These are phyloP conservation scores for Luscinia megarhynchos DNA, from an alignment of 2,797 vertebrate genomes.

Conservation along the genomic window DNA sequence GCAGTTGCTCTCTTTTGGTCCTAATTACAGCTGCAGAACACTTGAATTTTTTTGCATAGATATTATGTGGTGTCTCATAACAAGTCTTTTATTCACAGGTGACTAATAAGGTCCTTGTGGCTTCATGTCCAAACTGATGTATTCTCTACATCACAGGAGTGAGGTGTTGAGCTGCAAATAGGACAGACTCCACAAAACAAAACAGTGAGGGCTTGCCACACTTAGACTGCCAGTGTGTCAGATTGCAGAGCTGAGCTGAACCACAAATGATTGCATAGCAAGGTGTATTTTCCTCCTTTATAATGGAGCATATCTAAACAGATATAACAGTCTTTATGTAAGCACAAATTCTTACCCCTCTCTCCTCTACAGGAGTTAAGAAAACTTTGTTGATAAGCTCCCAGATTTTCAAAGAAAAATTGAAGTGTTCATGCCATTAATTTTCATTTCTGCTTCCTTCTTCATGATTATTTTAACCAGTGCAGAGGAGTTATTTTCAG, in stretches of 20 bases:
- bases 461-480: slow-evolving; percentile 9
- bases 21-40: not conserved
- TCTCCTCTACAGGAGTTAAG: not conserved
- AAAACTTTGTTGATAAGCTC: not conserved
- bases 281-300: not conserved
- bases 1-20: not conserved
- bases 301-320: not conserved
- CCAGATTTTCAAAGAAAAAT: not conserved
- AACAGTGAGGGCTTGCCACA: not conserved
- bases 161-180: not conserved
- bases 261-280: not conserved
- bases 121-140: not conserved
- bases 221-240: not conserved
- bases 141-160: not conserved
- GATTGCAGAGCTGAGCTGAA: not conserved
- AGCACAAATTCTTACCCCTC: not conserved
- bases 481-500: slow-evolving; percentile 8
- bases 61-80: not conserved
- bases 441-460: not conserved
- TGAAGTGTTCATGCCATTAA: not conserved
- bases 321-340: not conserved
- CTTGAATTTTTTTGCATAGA: not conserved
- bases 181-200: not conserved
- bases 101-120: not conserved
- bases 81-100: not conserved